Base-by-base conservation (phyloP, 2,113 vertebrate species). In the Brachionichthys hirsutus region DNA sequence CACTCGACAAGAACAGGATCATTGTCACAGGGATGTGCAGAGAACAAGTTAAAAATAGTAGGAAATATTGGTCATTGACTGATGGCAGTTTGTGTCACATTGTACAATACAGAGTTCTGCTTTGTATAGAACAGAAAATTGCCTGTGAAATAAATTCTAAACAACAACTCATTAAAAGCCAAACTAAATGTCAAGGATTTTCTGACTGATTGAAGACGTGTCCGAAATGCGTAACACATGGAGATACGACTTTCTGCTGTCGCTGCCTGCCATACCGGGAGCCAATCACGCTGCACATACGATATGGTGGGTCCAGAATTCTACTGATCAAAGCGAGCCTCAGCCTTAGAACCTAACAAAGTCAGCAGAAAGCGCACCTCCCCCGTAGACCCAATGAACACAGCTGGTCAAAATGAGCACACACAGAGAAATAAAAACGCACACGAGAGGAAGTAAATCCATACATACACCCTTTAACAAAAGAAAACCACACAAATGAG, bases 311-410 rank as follows among this genome's bases (percentile, higher is more conserved):
- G 75, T 75, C 69, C 46, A 3, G 63, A 46, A 66, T 75, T 47
- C 44, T 81, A 89, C 87, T 81, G 86, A 88, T 89, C 67, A 53
- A 75, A 44, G 15, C 68, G 67, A 67, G 72, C 70, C 70, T 78
- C 62, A 17, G 75, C 77, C 75, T 75, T 72, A 59, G 54, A 75
- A 85, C 61, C 77, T 67, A 64, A 80, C 77, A 67, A 62, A 82
- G 82, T 88, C 88, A 85, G 85, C 86, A 84, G 75, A 85, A 88
- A 75, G 70, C 60, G 30, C 58, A 64, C 81, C 70, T 84, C 78
- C 77, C 77, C 80, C 52, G 59, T 63, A 72, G 81, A 80, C 64
- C 81, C 68, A 73, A 82, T 69, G 73, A 87, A 85, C 75, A 73
- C 65, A 72, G 20, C 75, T 57, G 34, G 65, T 75, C 4, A 49